Percentiles rank a stretch among this genome's conserved stretches.
Conservation (phyloP, 2,888 invertebrate species). For the Melieria crassipennis region DNA sequence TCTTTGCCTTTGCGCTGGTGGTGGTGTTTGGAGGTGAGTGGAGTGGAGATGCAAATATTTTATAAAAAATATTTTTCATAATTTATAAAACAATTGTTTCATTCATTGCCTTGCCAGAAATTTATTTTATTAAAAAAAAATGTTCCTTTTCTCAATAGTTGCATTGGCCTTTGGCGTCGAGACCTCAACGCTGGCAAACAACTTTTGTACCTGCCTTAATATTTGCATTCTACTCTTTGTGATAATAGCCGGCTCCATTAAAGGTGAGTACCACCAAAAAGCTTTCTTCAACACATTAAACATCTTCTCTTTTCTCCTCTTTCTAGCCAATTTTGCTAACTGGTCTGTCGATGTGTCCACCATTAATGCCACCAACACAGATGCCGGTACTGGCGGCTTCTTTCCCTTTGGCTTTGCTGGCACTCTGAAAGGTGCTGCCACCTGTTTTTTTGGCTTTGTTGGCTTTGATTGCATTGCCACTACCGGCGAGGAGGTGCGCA, state of each 20-base stretch:
- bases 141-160: conserved; percentile 64
- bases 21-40: conserved; percentile 73
- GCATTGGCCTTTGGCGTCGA: conserved; percentile 81
- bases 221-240: conserved; percentile 78
- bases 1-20: conserved; percentile 76
- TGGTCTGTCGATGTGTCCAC: conserved; percentile 67
- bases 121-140: too few species aligned
- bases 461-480: conserved; percentile 91
- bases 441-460: conserved; percentile 90
- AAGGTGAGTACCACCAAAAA: conserved; percentile 66
- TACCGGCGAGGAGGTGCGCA: conserved; percentile 88
- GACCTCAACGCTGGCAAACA: conserved; percentile 81
- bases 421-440: conserved; percentile 80
- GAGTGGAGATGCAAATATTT: background rate
- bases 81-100: too few species aligned
- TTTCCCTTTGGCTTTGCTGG: conserved; percentile 88
- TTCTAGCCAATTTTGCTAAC: conserved; percentile 67
- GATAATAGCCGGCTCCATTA: conserved; percentile 75
- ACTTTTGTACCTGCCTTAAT: conserved; percentile 79
- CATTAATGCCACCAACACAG: conserved; percentile 46
- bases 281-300: background rate
- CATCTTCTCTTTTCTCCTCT: background rate
- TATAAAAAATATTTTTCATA: background rate
- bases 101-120: too few species aligned
- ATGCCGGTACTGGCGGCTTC: conserved; percentile 84